phyloP scores from a whole-genome alignment of 2,888 invertebrate species.

The Ichneumoninae sp. region DNA sequence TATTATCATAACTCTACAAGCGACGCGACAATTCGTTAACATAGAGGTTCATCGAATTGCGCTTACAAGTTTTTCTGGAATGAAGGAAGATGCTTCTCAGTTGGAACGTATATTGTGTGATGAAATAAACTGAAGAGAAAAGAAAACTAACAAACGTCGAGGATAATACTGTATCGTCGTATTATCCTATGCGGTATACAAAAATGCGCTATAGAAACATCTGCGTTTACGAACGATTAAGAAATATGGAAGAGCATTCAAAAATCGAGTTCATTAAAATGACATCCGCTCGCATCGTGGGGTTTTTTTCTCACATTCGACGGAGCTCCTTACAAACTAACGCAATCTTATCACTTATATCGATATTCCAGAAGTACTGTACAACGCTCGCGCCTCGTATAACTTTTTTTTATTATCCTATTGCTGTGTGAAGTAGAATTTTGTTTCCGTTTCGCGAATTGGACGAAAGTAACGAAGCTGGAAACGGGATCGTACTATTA shows the following conservation, averaged over 20 bases:
- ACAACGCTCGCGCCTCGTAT: constrained; percentile 50
- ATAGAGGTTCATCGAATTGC: constrained; percentile 57
- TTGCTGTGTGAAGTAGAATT: constrained; percentile 31
- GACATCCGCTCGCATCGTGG: constrained; percentile 8
- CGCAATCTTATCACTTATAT: constrained; percentile 45
- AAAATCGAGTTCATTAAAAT: constrained; percentile 50
- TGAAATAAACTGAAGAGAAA: constrained; percentile 33
- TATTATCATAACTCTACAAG: constrained; percentile 70
- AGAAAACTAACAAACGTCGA: constrained; percentile 40
- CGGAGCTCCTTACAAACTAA: constrained; percentile 36
- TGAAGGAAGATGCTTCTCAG: constrained; percentile 66
- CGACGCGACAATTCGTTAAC: constrained; percentile 67
- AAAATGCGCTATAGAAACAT: constrained; percentile 55
- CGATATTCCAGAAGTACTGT: constrained; percentile 59
- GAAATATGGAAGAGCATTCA: constrained; percentile 56
- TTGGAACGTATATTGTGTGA: constrained; percentile 60
- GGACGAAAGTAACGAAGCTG: constrained; percentile 19
- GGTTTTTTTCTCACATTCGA: constrained; percentile 28
- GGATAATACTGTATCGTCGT: constrained; percentile 61
- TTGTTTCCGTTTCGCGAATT: constrained; percentile 2
- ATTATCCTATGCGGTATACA: constrained; percentile 56
- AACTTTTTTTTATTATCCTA: constrained; percentile 29
- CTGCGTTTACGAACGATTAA: constrained; percentile 48
- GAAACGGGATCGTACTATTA: constrained; percentile 29
- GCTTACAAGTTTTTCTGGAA: constrained; percentile 64